These are phyloP conservation scores for Chitala chitala DNA, from an alignment of 2,113 vertebrate genomes.

Conservation along the genomic window DNA sequence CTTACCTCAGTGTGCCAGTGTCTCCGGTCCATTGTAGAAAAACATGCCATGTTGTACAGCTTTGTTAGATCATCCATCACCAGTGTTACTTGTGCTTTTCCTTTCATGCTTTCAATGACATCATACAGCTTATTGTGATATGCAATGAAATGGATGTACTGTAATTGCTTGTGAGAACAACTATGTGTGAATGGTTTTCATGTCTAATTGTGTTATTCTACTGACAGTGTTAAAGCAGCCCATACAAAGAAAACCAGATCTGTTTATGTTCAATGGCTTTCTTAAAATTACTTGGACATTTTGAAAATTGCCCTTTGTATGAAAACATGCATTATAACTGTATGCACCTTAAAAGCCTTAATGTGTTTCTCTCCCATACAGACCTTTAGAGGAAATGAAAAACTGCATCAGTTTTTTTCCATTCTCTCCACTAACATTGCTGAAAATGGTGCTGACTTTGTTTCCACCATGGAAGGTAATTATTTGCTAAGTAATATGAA, in stretches of 20 bases:
- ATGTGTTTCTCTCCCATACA: conserved; percentile 31
- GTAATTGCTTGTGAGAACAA: background rate
- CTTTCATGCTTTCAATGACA: background rate
- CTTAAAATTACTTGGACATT: background rate
- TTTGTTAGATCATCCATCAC: background rate
- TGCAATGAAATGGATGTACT: background rate
- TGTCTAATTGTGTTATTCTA: no score
- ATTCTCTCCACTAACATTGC: conserved; percentile 65
- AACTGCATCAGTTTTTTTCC: conserved; percentile 58
- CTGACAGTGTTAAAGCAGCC: no score
- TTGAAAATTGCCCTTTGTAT: background rate
- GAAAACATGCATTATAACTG: background rate
- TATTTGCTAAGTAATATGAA: background rate
- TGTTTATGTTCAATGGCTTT: background rate
- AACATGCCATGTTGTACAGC: background rate
- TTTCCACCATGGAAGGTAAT: conserved; percentile 71
- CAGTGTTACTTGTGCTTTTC: background rate
- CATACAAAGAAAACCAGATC: background rate
- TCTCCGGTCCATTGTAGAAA: background rate
- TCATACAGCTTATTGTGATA: background rate
- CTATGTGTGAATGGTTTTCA: no score
- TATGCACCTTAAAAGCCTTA: background rate
- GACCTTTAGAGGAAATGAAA: conserved; percentile 54
- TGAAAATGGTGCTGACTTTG: conserved; percentile 54
- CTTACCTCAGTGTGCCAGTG: background rate